These are phyloP conservation scores for Oenanthe oenanthe DNA, from an alignment of 2,113 vertebrate species.

Conservation along the genomic window DNA sequence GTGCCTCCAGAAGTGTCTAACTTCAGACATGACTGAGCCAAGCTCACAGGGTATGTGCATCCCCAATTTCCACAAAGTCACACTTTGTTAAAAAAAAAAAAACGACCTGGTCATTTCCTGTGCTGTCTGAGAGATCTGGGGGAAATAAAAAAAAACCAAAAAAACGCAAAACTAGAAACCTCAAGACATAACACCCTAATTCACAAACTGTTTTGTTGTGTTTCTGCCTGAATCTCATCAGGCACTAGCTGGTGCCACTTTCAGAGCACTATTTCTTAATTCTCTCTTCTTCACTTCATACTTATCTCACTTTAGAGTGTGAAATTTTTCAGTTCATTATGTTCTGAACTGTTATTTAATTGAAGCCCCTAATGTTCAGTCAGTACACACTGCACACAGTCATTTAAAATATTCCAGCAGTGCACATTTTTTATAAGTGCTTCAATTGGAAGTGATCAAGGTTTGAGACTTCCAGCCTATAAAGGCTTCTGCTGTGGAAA, in stretches of 20 bases:
- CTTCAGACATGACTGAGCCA: neutral
- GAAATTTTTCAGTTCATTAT: constrained; percentile 75
- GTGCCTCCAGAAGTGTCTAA: neutral
- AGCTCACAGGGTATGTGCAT: neutral
- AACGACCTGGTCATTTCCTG: neutral
- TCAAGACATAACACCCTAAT: neutral
- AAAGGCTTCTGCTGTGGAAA: constrained; percentile 63
- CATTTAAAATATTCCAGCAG: constrained; percentile 72
- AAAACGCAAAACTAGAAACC: neutral
- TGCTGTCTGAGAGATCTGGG: neutral
- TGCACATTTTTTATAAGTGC: constrained; percentile 66
- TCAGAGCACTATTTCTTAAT: constrained; percentile 58
- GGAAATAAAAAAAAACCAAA: neutral
- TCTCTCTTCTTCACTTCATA: constrained; percentile 55
- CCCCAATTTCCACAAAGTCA: neutral
- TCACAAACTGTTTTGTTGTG: constrained; percentile 11
- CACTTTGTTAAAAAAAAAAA: neutral
- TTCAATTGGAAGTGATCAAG: constrained; percentile 66
- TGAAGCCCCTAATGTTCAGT: constrained; percentile 66
- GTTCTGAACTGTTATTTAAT: constrained; percentile 72
- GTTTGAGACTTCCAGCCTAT: constrained; percentile 60
- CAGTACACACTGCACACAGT: constrained; percentile 66
- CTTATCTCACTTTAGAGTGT: constrained; percentile 70
- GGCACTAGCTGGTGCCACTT: constrained; percentile 7
- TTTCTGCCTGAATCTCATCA: constrained; percentile 33